Evolutionary conservation across 1,140 invertebrate genomes (phyloP).

Genomic region (Ceratoteleas bidentatus): DNA sequence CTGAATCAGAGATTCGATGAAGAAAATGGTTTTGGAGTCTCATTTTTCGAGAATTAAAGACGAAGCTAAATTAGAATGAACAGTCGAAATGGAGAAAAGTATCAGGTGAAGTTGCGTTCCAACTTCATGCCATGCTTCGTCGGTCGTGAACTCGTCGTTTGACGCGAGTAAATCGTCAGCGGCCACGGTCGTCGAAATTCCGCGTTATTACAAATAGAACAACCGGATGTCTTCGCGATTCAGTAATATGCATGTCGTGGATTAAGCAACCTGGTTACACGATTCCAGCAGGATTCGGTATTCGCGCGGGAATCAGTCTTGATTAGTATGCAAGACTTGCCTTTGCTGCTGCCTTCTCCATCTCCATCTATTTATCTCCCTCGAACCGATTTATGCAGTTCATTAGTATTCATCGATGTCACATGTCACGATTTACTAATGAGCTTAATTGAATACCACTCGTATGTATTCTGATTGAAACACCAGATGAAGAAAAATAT

Average conservation of each 20-base stretch:
- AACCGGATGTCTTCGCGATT: slow-evolving; percentile 61
- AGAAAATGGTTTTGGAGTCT: no score
- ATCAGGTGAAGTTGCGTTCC: no score
- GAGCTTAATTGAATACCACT: slow-evolving; percentile 67
- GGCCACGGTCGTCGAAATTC: slow-evolving; percentile 24
- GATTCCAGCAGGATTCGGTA: slow-evolving; percentile 63
- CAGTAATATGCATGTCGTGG: slow-evolving; percentile 62
- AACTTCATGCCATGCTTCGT: no score
- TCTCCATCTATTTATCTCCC: slow-evolving; percentile 65
- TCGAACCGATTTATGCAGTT: slow-evolving; percentile 66
- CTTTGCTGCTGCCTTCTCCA: slow-evolving; percentile 56
- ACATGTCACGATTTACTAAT: slow-evolving; percentile 68
- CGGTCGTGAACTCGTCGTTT: slow-evolving; percentile 15
- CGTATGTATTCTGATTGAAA: slow-evolving; percentile 65
- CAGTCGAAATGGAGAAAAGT: no score
- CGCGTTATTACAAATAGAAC: slow-evolving; percentile 58
- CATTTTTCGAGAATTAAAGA: no score
- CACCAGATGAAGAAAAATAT: slow-evolving; percentile 61
- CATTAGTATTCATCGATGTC: slow-evolving; percentile 67
- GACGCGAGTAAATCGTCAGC: slow-evolving; percentile 15
- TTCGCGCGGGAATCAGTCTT: slow-evolving; percentile 64
- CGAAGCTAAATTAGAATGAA: no score
- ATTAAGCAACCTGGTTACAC: slow-evolving; percentile 65
- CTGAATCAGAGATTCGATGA: no score
- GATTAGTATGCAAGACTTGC: slow-evolving; percentile 67